Evolutionary conservation across 2,797 vertebrate genomes (phyloP), one percentile per base, ranked within the genome.

Genomic region (Eulemur coronatus): DNA sequence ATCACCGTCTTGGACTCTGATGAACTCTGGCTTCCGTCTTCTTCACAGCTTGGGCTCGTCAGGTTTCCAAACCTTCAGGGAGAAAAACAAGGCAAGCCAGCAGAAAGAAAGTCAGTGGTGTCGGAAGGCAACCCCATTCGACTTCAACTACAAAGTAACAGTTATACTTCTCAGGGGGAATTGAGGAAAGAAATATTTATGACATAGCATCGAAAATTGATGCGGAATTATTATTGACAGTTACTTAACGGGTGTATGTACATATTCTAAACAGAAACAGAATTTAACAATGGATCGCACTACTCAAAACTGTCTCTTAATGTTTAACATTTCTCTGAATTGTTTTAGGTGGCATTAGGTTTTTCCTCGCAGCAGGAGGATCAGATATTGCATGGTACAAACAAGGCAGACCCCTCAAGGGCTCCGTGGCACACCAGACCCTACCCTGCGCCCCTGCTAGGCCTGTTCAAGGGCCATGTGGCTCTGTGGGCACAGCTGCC

Each of bases 11-110:
- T 98, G 52, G 98, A 98, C 95, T 98, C 98, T 0, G 97, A 82
- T 5, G 98, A 98, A 85, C 96, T 98, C 67, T 95, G 96, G 85
- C 67, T 97, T 82, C 90, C 97, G 46, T 91, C 93, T 30, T 98
- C 98, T 97, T 98, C 98, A 96, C 95, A 98, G 96, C 59, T 94
- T 81, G 96, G 97, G 89, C 86, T 96, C 48, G 98, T 97, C 94
- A 98, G 92, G 93, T 97, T 97, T 96, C 98, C 98, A 89, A 98
- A 98, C 78, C 99, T 99, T 96, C 57, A 93, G 55, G 95, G 94
- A 48, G 7, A 97, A 81, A 98, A 24, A 10, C 18, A 57, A 81
- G 79, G 76, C 92, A 72, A 97, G 79, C 92, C 89, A 55, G 35
- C 46, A 52, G 30, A 70, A 82, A 52, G 30, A 70, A 82, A 15